Conservation (phyloP, 1,140 invertebrate species). For the Octopus bimaculoides region DNA sequence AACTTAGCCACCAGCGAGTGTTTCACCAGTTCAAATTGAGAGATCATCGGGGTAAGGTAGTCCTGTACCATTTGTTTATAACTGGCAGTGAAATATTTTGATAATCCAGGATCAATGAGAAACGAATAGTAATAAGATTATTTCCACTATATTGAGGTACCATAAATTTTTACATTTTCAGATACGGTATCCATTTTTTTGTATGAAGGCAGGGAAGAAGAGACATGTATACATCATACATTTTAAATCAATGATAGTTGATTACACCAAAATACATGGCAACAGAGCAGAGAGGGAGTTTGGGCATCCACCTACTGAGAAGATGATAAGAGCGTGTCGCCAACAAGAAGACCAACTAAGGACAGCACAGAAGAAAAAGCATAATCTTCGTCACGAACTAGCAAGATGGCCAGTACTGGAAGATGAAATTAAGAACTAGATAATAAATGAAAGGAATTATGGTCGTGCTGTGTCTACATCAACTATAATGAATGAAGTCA, state of each 20-base stretch:
- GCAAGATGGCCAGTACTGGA: not conserved
- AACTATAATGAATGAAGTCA: not conserved
- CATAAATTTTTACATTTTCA: not conserved
- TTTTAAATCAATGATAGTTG: not conserved
- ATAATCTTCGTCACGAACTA: not conserved
- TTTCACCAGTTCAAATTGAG: too few species aligned
- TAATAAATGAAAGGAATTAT: not conserved
- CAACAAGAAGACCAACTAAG: too few species aligned
- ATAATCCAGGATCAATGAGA: not conserved
- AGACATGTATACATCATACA: not conserved
- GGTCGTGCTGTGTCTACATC: not conserved
- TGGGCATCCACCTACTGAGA: not conserved
- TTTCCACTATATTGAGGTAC: not conserved
- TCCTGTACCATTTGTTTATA: too few species aligned
- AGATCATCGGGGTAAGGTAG: too few species aligned
- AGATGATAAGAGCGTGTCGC: not conserved
- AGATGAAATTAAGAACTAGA: not conserved
- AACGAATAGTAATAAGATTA: not conserved
- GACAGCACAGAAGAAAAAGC: not conserved
- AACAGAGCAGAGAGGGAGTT: not conserved
- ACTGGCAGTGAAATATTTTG: not conserved
- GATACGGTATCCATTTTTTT: not conserved
- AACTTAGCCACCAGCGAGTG: too few species aligned
- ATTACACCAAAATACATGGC: not conserved
- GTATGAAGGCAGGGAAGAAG: not conserved